Conservation (phyloP, 2,888 invertebrate genomes). For the Boloria selene region DNA sequence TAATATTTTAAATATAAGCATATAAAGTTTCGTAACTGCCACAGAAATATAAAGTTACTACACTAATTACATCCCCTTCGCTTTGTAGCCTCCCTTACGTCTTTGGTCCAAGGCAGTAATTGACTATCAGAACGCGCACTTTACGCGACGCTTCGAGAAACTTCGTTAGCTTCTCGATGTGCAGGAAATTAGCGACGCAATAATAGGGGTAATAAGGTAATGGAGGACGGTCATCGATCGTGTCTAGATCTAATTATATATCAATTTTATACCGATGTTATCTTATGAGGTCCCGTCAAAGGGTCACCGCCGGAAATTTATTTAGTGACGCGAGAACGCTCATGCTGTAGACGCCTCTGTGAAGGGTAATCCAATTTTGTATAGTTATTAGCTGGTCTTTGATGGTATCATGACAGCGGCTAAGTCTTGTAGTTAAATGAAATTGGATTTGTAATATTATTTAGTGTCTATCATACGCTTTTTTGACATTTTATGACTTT, state of each 20-base stretch:
- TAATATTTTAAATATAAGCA: not conserved
- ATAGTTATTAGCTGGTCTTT: slow-evolving; percentile 34
- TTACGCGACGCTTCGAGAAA: slow-evolving; percentile 63
- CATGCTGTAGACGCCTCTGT: slow-evolving; percentile 33
- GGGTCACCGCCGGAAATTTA: slow-evolving; percentile 58
- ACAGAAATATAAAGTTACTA: slow-evolving; percentile 58
- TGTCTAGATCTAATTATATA: slow-evolving; percentile 67
- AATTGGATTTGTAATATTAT: not conserved
- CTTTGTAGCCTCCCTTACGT: slow-evolving; percentile 56
- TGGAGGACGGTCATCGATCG: slow-evolving; percentile 69
- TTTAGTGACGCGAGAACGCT: slow-evolving; percentile 47
- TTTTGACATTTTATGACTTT: too few species aligned
- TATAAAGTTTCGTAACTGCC: slow-evolving; percentile 16
- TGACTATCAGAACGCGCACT: slow-evolving; percentile 79
- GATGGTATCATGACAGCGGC: slow-evolving; percentile 15
- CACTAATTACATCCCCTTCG: slow-evolving; percentile 72
- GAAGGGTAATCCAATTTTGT: slow-evolving; percentile 48
- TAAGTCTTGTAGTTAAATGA: slow-evolving; percentile 3
- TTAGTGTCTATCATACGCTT: too few species aligned
- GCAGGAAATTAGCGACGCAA: slow-evolving; percentile 80
- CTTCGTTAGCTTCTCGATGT: slow-evolving; percentile 75
- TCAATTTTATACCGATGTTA: slow-evolving; percentile 65
- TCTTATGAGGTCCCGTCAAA: slow-evolving; percentile 51
- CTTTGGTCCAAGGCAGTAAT: slow-evolving; percentile 73
- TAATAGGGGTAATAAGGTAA: slow-evolving; percentile 78